Conservation (phyloP, 2,888 invertebrate genomes). For the Mechanitis mazaeus region DNA sequence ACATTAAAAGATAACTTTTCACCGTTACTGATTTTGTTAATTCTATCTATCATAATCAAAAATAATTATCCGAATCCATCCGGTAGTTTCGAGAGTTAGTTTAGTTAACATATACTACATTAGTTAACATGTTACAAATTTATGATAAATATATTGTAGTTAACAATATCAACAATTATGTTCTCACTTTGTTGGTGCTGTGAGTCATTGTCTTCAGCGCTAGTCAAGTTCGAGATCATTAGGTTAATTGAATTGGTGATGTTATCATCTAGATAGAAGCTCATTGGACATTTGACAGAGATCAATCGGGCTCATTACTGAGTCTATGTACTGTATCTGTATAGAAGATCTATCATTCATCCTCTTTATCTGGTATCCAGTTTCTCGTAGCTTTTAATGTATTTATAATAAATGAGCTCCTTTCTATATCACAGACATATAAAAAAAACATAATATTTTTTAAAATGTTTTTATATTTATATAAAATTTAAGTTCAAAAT, state of each 20-base stretch:
- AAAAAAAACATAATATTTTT: no score
- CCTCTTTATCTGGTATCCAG: constrained; percentile 23
- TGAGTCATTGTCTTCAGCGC: constrained; percentile 9
- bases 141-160: background rate
- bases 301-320: constrained; percentile 62
- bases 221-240: constrained; percentile 40
- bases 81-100: no score
- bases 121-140: background rate
- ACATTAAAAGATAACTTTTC: no score
- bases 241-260: constrained; percentile 64
- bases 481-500: no score
- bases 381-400: constrained; percentile 17
- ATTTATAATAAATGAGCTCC: background rate
- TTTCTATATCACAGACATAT: no score
- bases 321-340: constrained; percentile 29
- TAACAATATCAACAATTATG: constrained; percentile 3
- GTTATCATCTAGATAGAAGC: constrained; percentile 50
- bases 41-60: no score
- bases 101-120: background rate
- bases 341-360: constrained; percentile 32
- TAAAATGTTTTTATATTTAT: no score
- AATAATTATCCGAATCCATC: no score
- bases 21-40: no score
- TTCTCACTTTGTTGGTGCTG: background rate
- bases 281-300: constrained; percentile 59